A percentile compares a stretch with the other conserved stretches of the same genome.
Conservation (phyloP, 2,888 invertebrate species). For the Sympetrum striolatum region DNA sequence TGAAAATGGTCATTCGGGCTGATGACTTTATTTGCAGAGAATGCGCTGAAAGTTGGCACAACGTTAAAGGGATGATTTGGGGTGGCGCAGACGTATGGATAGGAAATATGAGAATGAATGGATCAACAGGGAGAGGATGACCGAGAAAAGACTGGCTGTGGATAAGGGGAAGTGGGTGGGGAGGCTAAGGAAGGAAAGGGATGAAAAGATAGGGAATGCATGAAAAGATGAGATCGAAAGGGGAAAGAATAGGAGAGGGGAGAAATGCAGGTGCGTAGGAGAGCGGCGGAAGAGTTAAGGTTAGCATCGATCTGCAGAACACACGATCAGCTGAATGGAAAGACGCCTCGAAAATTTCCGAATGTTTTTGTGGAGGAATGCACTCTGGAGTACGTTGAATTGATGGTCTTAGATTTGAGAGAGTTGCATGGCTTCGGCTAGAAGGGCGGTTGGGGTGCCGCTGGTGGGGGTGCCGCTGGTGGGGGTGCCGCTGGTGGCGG, state of each 20-base stretch:
- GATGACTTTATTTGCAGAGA: too few relatives aligned
- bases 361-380: not conserved
- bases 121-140: not conserved
- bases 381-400: too few relatives aligned
- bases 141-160: not conserved
- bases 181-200: too few relatives aligned
- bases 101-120: not conserved
- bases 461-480: not conserved
- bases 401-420: not conserved
- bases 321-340: too few relatives aligned
- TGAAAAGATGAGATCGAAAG: not conserved
- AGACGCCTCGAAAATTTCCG: too few relatives aligned
- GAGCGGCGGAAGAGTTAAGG: not conserved
- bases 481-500: not conserved
- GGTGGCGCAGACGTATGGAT: not conserved
- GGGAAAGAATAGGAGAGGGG: not conserved
- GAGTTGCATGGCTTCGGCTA: not conserved
- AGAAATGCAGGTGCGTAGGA: too few relatives aligned
- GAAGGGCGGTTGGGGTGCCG: not conserved
- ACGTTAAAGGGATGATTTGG: not conserved
- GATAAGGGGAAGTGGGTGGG: too few relatives aligned
- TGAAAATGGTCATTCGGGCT: not conserved
- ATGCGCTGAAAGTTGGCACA: too few relatives aligned
- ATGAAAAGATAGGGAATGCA: too few relatives aligned
- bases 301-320: too few relatives aligned